Evolutionary conservation across 2,113 vertebrate genomes (phyloP).

Genomic region (Bolborhynchus lineola): DNA sequence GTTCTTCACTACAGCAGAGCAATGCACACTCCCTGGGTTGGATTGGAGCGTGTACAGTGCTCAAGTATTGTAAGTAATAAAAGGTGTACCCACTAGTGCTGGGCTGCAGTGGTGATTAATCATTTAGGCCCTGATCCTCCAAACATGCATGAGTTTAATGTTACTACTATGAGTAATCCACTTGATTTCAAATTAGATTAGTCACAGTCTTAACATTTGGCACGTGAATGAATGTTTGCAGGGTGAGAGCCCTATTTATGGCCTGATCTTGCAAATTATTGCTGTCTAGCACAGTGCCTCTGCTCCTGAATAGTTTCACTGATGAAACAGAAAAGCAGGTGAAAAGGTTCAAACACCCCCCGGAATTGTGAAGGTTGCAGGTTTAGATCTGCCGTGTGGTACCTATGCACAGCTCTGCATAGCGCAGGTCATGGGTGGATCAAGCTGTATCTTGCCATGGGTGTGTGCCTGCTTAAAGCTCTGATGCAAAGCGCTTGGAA

Average conservation of each 20-base stretch:
- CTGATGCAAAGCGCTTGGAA: not conserved
- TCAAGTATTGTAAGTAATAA: not conserved
- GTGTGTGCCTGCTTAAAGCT: not conserved
- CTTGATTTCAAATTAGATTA: constrained; percentile 61
- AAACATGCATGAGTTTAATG: constrained; percentile 47
- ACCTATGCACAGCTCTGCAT: not conserved
- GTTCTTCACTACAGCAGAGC: not conserved
- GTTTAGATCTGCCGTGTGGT: not conserved
- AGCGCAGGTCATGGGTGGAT: not conserved
- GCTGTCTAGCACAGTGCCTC: constrained; percentile 13
- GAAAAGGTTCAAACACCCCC: not conserved
- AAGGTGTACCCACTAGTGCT: not conserved
- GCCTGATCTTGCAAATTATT: constrained; percentile 53
- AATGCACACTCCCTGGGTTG: not conserved
- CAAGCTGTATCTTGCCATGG: not conserved
- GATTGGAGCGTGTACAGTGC: not conserved
- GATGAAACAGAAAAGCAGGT: not conserved
- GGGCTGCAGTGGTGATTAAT: constrained; percentile 44
- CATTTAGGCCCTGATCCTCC: constrained; percentile 48
- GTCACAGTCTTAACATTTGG: constrained; percentile 59
- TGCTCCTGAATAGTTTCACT: constrained; percentile 6
- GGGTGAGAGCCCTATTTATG: constrained; percentile 52
- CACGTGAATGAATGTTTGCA: constrained; percentile 55
- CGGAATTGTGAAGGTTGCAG: not conserved
- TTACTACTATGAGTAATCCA: constrained; percentile 64